phyloP scores from a whole-genome alignment of 1,140 invertebrate species.

The Pseudomyrmex gracilis region DNA sequence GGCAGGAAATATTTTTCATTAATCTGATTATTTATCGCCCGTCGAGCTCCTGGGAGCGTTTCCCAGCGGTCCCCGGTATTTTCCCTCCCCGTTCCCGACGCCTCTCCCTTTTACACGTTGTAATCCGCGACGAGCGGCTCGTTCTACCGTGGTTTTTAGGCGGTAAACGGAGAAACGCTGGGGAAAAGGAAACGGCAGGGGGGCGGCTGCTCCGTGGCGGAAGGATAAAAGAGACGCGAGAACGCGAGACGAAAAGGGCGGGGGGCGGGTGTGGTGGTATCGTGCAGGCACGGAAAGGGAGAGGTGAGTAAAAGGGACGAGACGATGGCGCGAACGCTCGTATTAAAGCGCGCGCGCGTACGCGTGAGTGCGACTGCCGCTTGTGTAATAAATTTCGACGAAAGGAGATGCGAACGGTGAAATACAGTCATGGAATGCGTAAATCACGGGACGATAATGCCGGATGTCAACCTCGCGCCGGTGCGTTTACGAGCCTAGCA shows the following conservation, averaged over 20 bases:
- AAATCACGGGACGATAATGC: conserved; percentile 83
- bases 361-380: conserved; percentile 16
- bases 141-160: conserved; percentile 67
- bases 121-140: conserved; percentile 74
- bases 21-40: conserved; percentile 85
- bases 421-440: conserved; percentile 80
- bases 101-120: conserved; percentile 74
- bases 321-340: conserved; percentile 32
- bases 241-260: conserved; percentile 14
- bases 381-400: conserved; percentile 80
- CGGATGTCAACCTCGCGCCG: conserved; percentile 77
- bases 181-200: conserved; percentile 68
- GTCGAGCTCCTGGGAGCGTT: conserved; percentile 73
- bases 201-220: conserved; percentile 34
- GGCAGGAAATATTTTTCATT: conserved; percentile 84
- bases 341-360: conserved; percentile 40
- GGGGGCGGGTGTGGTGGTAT: neutral
- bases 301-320: too few relatives aligned
- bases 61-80: conserved; percentile 10
- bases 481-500: conserved; percentile 78
- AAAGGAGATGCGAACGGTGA: conserved; percentile 82
- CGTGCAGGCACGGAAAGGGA: neutral
- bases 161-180: conserved; percentile 66
- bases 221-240: conserved; percentile 59
- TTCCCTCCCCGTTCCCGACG: neutral